phyloP scores from a whole-genome alignment of 2,797 vertebrate genomes.

The Sandelia bainsii region DNA sequence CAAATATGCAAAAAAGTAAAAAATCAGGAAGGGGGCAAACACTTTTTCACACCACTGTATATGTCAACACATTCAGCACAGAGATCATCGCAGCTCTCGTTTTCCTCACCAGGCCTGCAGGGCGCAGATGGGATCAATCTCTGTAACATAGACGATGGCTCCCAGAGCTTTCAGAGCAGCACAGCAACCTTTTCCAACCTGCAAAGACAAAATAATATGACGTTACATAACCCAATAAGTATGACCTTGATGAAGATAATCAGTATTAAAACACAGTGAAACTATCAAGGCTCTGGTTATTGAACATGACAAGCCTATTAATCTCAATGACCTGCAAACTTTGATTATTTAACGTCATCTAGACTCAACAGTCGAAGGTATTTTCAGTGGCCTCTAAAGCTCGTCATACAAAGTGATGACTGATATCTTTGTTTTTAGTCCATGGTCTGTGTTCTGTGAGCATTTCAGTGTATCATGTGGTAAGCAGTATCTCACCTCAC shows the following conservation, averaged over 20 bases:
- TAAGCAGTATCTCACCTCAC: constrained; percentile 88
- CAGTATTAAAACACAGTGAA: not conserved
- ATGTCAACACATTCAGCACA: constrained; percentile 8
- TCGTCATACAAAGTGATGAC: not conserved
- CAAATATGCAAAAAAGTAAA: too few species aligned
- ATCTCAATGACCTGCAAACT: constrained; percentile 2
- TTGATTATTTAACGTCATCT: not conserved
- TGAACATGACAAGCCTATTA: not conserved
- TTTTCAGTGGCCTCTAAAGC: not conserved
- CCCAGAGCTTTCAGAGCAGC: constrained; percentile 95
- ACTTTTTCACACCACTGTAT: too few species aligned
- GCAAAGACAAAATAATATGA: constrained; percentile 30
- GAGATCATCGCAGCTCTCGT: constrained; percentile 10
- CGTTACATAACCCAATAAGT: not conserved
- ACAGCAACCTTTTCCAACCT: constrained; percentile 96
- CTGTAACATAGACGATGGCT: constrained; percentile 91
- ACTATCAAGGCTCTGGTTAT: not conserved
- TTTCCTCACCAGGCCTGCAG: constrained; percentile 93
- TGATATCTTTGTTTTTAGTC: not conserved
- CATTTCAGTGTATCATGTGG: not conserved
- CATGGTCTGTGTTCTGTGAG: not conserved
- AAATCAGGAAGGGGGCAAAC: too few species aligned
- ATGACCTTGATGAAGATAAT: not conserved
- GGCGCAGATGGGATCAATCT: constrained; percentile 96
- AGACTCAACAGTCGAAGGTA: not conserved